These are phyloP conservation scores for Urocitellus parryii DNA, from an alignment of 2,113 vertebrate genomes.

Conservation along the genomic window DNA sequence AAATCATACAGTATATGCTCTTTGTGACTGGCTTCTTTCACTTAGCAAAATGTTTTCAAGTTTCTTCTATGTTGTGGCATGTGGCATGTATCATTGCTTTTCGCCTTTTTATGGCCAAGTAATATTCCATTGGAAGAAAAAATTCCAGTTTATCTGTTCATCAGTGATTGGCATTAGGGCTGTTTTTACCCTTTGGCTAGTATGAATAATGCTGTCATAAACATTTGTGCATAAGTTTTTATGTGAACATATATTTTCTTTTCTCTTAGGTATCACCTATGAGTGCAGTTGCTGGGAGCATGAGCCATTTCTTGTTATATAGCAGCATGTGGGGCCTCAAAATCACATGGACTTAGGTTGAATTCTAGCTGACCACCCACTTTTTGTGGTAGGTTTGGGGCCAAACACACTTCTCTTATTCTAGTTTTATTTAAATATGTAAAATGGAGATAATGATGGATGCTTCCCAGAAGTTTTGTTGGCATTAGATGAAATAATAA, in stretches of 20 bases:
- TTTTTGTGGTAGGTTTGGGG: background rate
- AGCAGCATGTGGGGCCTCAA: background rate
- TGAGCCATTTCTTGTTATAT: background rate
- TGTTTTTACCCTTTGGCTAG: background rate
- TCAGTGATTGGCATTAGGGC: background rate
- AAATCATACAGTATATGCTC: background rate
- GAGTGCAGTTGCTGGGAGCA: background rate
- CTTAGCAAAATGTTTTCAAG: background rate
- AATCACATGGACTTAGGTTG: background rate
- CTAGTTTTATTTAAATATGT: background rate
- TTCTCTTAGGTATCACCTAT: background rate
- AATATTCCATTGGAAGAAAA: background rate
- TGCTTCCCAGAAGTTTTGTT: background rate
- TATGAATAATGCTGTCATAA: background rate
- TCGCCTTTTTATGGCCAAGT: background rate
- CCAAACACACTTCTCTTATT: background rate
- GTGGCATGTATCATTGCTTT: background rate
- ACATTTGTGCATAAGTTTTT: background rate
- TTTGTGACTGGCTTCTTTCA: constrained; percentile 7
- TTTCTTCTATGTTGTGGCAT: background rate
- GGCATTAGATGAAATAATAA: background rate
- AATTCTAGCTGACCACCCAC: background rate
- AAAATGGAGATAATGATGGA: background rate
- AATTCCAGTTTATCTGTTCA: background rate
- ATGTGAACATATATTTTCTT: background rate